Percentiles rank a stretch among this genome's conserved stretches.
phyloP scores from a whole-genome alignment of 2,797 vertebrate genomes.

The Sciurus carolinensis region DNA sequence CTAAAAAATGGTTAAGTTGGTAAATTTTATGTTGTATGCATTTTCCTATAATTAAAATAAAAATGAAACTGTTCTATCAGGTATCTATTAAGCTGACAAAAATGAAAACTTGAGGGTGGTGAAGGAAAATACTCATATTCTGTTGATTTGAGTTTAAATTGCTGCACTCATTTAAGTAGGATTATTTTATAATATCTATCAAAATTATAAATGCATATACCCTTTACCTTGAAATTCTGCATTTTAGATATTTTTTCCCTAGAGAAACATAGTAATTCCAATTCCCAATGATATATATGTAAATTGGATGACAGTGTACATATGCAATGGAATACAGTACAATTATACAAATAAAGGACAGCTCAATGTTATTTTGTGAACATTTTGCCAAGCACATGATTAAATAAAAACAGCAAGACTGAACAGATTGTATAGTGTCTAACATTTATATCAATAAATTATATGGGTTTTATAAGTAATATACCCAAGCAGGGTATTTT shows the following conservation, averaged over 20 bases:
- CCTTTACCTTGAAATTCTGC: no score
- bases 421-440: background rate
- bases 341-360: background rate
- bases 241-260: background rate
- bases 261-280: background rate
- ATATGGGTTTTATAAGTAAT: background rate
- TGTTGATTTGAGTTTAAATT: background rate
- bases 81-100: background rate
- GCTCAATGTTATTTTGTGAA: background rate
- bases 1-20: no score
- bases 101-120: background rate
- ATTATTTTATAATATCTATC: background rate
- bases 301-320: background rate
- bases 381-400: background rate
- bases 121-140: background rate
- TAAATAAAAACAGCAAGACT: no score
- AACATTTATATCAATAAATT: background rate
- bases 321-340: background rate
- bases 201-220: background rate
- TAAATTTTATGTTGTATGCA: no score
- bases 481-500: background rate
- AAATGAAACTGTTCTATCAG: background rate
- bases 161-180: background rate
- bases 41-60: no score
- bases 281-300: background rate